Percentiles rank a stretch among this genome's conserved stretches.
Conservation (phyloP, 2,797 vertebrate species). For the Darevskia mixta region DNA sequence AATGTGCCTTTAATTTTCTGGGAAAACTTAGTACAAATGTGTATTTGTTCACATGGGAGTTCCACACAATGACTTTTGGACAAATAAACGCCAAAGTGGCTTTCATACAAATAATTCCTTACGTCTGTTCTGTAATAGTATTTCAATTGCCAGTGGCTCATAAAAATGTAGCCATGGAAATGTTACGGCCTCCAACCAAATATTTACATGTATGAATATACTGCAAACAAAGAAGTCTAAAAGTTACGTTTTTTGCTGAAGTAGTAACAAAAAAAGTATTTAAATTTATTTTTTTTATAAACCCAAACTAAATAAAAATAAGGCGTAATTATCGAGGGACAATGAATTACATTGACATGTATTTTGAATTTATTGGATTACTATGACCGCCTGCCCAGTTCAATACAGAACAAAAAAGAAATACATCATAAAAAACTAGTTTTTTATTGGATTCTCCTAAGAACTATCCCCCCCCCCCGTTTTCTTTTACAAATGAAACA, state of each 20-base stretch:
- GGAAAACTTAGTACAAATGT: constrained; percentile 37
- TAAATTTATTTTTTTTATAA: not conserved
- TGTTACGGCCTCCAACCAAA: not conserved
- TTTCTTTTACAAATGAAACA: constrained; percentile 63
- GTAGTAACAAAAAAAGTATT: not conserved
- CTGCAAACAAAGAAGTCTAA: not conserved
- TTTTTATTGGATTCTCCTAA: constrained; percentile 44
- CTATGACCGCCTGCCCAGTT: not conserved
- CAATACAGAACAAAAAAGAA: not conserved
- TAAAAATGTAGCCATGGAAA: not conserved
- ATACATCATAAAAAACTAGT: not conserved
- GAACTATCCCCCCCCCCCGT: constrained; percentile 3
- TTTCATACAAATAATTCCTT: not conserved
- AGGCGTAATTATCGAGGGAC: not conserved
- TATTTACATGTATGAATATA: not conserved
- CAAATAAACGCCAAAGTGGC: not conserved
- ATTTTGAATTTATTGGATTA: not conserved
- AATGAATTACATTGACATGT: not conserved
- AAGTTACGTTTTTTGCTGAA: not conserved
- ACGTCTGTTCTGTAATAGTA: not conserved
- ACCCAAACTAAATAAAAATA: not conserved
- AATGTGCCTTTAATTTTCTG: constrained; percentile 44
- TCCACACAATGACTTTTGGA: not conserved
- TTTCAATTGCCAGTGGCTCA: not conserved
- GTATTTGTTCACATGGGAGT: not conserved